These are phyloP conservation scores for Zaprionus bogoriensis DNA, from an alignment of 2,888 invertebrate species.

Conservation along the genomic window DNA sequence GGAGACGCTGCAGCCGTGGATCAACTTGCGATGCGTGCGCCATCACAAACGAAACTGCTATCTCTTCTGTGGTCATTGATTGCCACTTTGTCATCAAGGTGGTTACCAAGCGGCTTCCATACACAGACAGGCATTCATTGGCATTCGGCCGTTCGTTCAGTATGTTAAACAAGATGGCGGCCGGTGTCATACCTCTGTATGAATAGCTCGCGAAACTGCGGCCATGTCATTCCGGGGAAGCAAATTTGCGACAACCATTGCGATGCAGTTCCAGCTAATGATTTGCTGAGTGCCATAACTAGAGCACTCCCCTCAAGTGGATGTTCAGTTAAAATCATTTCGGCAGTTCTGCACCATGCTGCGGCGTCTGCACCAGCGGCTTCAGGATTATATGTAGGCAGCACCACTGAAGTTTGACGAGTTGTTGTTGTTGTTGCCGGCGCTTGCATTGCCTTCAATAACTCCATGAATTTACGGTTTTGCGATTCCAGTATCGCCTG, in stretches of 20 bases:
- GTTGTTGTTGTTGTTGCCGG: background rate
- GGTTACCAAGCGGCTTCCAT: conserved; percentile 11
- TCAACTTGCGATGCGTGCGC: conserved; percentile 15
- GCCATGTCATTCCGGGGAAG: conserved; percentile 7
- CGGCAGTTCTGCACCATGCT: background rate
- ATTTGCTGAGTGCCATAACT: too few species aligned
- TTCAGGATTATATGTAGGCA: background rate
- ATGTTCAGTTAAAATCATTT: conserved; percentile 2
- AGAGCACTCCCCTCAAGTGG: conserved; percentile 12
- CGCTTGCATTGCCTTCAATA: background rate
- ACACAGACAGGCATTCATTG: conserved; percentile 2
- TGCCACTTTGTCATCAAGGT: conserved; percentile 8
- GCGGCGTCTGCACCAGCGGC: background rate
- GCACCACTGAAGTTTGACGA: background rate
- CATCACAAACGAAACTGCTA: conserved; percentile 4
- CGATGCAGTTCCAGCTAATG: too few species aligned
- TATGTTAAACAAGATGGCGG: background rate
- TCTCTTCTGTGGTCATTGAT: too few species aligned
- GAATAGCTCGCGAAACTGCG: conserved; percentile 1
- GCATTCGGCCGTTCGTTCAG: conserved; percentile 12
- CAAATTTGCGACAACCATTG: conserved; percentile 3
- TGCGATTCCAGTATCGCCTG: background rate
- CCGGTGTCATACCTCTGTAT: background rate
- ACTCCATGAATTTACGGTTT: background rate
- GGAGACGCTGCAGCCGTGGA: too few species aligned